These are phyloP conservation scores for Pachypanchax playfairii DNA, from an alignment of 2,113 vertebrate species.

Conservation along the genomic window DNA sequence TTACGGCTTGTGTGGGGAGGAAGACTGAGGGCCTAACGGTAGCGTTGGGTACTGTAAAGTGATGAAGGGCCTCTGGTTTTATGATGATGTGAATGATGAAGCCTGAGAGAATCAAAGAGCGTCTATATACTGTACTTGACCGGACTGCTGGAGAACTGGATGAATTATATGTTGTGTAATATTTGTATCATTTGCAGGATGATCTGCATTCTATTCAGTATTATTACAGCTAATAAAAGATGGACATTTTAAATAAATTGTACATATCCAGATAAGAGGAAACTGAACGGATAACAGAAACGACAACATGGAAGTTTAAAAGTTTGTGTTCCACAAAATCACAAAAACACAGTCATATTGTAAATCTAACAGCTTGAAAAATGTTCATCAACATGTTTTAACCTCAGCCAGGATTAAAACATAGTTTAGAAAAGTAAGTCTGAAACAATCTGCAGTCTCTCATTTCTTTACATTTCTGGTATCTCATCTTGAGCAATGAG, in stretches of 20 bases:
- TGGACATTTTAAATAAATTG: neutral
- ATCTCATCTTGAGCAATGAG: too few relatives aligned
- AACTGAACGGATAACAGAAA: neutral
- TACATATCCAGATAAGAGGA: neutral
- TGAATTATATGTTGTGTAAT: conserved; percentile 18
- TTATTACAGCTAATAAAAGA: conserved; percentile 7
- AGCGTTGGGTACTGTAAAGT: conserved; percentile 77
- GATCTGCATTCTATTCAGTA: conserved; percentile 18
- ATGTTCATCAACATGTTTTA: too few relatives aligned
- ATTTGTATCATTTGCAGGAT: conserved; percentile 34
- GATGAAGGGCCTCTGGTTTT: conserved; percentile 74
- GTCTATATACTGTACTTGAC: conserved; percentile 58
- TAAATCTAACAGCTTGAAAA: too few relatives aligned
- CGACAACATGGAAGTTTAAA: neutral
- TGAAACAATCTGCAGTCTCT: neutral
- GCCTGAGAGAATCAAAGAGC: conserved; percentile 71
- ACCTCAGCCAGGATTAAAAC: too few relatives aligned
- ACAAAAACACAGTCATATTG: too few relatives aligned
- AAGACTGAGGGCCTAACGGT: conserved; percentile 66
- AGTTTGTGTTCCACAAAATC: too few relatives aligned
- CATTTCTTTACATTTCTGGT: too few relatives aligned
- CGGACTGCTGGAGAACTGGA: conserved; percentile 19
- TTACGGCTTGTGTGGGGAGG: conserved; percentile 71
- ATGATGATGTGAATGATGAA: conserved; percentile 77
- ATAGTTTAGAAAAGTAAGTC: too few relatives aligned